Conservation (phyloP, 2,888 invertebrate species). For the Drepanosiphum platanoidis region DNA sequence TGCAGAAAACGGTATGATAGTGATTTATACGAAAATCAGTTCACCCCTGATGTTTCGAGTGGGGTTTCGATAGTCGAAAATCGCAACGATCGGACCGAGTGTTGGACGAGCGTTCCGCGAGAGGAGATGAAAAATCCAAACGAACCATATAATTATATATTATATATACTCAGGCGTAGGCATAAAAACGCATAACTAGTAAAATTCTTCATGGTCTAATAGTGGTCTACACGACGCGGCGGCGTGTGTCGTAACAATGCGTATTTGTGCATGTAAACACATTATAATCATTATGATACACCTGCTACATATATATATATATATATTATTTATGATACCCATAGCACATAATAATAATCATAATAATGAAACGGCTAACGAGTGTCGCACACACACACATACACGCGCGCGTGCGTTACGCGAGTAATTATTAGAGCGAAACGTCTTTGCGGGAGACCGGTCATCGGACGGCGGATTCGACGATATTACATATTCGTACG, state of each 20-base stretch:
- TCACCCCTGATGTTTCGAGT: not conserved
- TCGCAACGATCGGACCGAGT: too few relatives aligned
- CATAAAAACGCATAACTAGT: not conserved
- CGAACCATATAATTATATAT: too few relatives aligned
- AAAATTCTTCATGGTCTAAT: slow-evolving; percentile 24
- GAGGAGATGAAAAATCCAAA: not conserved
- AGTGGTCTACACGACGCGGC: not conserved
- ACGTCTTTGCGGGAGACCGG: slow-evolving; percentile 48
- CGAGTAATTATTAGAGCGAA: slow-evolving; percentile 53
- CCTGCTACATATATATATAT: too few relatives aligned
- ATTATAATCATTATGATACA: slow-evolving; percentile 20
- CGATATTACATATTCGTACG: not conserved
- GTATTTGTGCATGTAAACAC: slow-evolving; percentile 51
- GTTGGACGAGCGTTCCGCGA: not conserved
- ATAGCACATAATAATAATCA: slow-evolving; percentile 3
- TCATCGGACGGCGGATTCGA: not conserved
- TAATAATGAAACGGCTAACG: slow-evolving; percentile 40
- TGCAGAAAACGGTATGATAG: not conserved
- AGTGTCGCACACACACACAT: slow-evolving; percentile 23
- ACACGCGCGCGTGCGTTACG: not conserved
- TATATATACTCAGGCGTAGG: not conserved
- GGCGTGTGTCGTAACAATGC: slow-evolving; percentile 37
- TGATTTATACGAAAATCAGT: not conserved
- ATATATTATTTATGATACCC: too few relatives aligned
- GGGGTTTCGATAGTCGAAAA: not conserved